Evolutionary conservation across 23 tunicate genomes (phyloP).

Genomic region (Ciona savignyi): DNA sequence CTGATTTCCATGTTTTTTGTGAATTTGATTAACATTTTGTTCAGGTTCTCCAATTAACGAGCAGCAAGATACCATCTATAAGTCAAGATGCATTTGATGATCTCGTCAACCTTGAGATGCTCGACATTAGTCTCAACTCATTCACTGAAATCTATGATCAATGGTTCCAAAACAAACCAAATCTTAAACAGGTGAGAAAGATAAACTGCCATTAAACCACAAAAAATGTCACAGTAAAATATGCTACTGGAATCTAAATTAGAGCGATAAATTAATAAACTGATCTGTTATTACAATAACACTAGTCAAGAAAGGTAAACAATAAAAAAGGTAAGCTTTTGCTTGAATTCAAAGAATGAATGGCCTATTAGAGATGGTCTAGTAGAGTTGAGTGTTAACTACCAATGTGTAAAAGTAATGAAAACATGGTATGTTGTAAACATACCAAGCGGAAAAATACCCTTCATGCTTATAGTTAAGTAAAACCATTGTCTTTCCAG

Average conservation of each 20-base stretch:
- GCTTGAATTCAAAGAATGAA: too few relatives aligned
- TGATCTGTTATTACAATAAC: too few relatives aligned
- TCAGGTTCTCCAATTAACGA: not conserved
- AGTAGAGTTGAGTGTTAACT: too few relatives aligned
- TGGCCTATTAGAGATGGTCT: too few relatives aligned
- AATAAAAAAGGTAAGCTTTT: too few relatives aligned
- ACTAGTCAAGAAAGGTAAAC: too few relatives aligned
- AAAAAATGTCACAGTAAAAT: not conserved
- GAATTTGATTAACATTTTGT: too few relatives aligned
- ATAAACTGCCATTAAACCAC: not conserved
- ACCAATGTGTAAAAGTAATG: too few relatives aligned
- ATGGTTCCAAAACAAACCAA: constrained; percentile 8
- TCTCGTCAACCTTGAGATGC: not conserved
- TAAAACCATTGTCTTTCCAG: not conserved
- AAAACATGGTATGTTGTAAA: too few relatives aligned
- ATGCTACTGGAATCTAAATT: too few relatives aligned
- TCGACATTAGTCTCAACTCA: constrained; percentile 1
- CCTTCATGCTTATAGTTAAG: not conserved
- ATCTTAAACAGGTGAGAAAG: not conserved
- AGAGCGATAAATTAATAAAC: too few relatives aligned
- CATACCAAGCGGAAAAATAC: not conserved
- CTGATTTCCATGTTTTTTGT: too few relatives aligned
- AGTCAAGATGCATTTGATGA: not conserved
- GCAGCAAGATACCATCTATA: not conserved
- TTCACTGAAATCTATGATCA: not conserved